Conservation (phyloP, 2,113 vertebrate genomes). For the Terrapene triunguis region DNA sequence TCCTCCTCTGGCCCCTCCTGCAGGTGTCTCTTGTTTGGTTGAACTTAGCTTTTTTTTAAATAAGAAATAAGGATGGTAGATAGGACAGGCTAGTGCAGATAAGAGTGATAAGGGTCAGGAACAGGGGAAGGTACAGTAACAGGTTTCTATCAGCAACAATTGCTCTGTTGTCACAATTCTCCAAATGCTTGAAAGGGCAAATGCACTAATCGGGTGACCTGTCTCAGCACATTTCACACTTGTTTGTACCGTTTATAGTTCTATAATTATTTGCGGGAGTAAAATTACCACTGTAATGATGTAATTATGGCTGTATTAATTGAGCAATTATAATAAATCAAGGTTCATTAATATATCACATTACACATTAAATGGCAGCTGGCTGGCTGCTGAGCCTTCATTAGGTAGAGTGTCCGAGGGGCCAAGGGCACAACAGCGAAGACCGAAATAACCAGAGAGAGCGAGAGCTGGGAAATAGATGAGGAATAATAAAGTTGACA, state of each 20-base stretch:
- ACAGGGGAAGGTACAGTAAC: neutral
- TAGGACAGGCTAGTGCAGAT: neutral
- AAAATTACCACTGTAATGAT: constrained; percentile 26
- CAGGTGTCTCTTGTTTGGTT: neutral
- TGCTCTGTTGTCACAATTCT: neutral
- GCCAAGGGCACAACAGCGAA: neutral
- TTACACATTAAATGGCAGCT: neutral
- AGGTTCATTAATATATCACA: neutral
- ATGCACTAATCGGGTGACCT: neutral
- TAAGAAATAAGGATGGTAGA: neutral
- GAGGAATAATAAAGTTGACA: neutral
- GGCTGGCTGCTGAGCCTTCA: neutral
- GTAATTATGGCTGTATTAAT: constrained; percentile 30
- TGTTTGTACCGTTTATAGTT: constrained; percentile 28
- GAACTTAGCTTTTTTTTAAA: neutral
- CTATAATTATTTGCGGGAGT: constrained; percentile 30
- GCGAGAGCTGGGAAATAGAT: neutral
- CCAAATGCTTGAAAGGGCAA: neutral
- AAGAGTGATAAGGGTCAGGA: neutral
- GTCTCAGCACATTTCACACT: neutral
- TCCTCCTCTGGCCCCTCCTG: neutral
- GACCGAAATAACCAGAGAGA: neutral
- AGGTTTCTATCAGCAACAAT: neutral
- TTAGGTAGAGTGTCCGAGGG: neutral
- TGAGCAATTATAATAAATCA: constrained; percentile 5